A percentile compares a stretch with the other conserved stretches of the same genome.
phyloP scores from a whole-genome alignment of 2,888 invertebrate species.

The Crematogaster levior region DNA sequence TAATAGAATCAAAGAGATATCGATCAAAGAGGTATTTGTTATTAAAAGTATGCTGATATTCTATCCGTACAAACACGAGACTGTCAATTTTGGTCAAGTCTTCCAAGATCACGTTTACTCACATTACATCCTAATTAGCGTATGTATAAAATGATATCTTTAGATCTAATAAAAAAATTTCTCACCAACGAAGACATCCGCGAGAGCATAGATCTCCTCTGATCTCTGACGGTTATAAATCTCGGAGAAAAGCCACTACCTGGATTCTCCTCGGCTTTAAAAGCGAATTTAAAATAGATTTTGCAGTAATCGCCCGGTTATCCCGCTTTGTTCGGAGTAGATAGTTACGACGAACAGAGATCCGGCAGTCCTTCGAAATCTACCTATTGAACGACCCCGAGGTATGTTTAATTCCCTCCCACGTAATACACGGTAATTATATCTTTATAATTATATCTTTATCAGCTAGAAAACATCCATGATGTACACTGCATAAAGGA shows the following conservation, averaged over 20 bases:
- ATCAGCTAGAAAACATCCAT: background rate
- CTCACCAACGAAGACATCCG: constrained; percentile 56
- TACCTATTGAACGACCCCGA: constrained; percentile 4
- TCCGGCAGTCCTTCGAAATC: constrained; percentile 32
- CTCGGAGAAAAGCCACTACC: constrained; percentile 55
- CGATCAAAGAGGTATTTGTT: too few species aligned
- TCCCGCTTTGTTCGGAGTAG: constrained; percentile 32
- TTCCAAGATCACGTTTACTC: background rate
- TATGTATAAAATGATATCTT: constrained; percentile 30
- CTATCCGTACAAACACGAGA: background rate
- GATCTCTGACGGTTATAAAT: constrained; percentile 69
- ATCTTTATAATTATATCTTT: too few species aligned
- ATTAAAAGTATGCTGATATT: background rate
- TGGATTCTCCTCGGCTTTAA: constrained; percentile 60
- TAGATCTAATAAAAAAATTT: constrained; percentile 55
- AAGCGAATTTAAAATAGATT: constrained; percentile 72
- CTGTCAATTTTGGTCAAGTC: background rate
- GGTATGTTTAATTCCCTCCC: background rate
- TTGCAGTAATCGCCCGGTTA: constrained; percentile 60
- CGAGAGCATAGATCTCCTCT: constrained; percentile 60
- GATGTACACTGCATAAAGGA: background rate
- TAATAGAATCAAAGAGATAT: constrained; percentile 14
- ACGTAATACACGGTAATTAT: constrained; percentile 17
- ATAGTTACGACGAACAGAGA: constrained; percentile 30
- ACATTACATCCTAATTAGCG: background rate